phyloP scores from a whole-genome alignment of 2,797 vertebrate genomes.

The Todus mexicanus region DNA sequence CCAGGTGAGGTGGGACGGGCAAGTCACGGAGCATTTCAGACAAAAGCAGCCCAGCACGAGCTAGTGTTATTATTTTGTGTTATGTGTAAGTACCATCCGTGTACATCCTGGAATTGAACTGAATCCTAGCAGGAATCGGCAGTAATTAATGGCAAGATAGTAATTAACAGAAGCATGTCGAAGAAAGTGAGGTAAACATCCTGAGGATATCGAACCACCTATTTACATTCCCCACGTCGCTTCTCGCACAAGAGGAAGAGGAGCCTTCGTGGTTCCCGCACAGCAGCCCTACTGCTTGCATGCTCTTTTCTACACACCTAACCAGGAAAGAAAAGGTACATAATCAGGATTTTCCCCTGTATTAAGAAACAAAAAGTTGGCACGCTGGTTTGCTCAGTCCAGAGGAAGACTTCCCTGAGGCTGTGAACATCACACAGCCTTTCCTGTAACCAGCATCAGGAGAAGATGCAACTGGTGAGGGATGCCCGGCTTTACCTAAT shows the following conservation, averaged over 20 bases:
- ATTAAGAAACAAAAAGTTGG: not conserved
- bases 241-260: not conserved
- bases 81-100: not conserved
- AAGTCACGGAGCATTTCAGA: fast-evolving
- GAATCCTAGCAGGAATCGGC: not conserved
- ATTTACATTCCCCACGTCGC: not conserved
- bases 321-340: fast-evolving
- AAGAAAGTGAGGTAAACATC: not conserved
- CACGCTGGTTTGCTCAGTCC: not conserved
- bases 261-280: not conserved
- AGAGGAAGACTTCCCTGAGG: not conserved
- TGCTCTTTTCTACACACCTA: not conserved
- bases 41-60: not conserved
- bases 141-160: not conserved
- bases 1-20: not conserved
- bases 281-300: not conserved
- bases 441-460: not conserved
- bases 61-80: not conserved
- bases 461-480: not conserved
- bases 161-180: not conserved
- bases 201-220: not conserved
- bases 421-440: not conserved
- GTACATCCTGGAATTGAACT: not conserved
- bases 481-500: fast-evolving
- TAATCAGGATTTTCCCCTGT: not conserved